Conservation (phyloP, 2,888 invertebrate genomes). For the Caenorhabditis sulstoni region DNA sequence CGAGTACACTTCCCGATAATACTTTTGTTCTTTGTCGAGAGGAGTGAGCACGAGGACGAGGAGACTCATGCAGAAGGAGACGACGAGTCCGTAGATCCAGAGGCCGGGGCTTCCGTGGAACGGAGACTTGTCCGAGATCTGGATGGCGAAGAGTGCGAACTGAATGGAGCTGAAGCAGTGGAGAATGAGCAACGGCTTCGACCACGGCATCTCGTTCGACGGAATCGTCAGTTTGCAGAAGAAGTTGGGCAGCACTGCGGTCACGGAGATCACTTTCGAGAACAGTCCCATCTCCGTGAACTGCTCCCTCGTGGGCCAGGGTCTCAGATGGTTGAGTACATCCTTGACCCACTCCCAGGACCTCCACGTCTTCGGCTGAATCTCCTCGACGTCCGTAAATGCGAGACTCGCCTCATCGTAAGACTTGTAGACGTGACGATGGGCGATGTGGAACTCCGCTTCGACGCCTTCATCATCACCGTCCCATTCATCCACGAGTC, state of each 20-base stretch:
- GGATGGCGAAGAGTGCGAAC: conserved; percentile 67
- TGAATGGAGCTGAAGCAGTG: conserved; percentile 83
- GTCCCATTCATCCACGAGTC: conserved; percentile 22
- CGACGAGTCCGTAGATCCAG: conserved; percentile 57
- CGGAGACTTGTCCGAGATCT: conserved; percentile 49
- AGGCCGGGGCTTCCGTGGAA: conserved; percentile 56
- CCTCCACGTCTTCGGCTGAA: conserved; percentile 36
- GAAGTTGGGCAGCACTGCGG: conserved; percentile 82
- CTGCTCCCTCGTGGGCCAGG: conserved; percentile 53
- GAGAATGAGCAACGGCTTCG: conserved; percentile 83
- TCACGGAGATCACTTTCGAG: conserved; percentile 21
- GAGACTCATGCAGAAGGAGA: conserved; percentile 54
- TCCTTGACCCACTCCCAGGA: conserved; percentile 57
- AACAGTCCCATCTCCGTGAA: conserved; percentile 38
- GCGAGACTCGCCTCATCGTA: conserved; percentile 49
- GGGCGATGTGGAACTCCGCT: conserved; percentile 43
- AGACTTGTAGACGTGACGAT: conserved; percentile 53
- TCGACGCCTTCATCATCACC: conserved; percentile 44
- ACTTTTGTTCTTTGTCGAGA: conserved; percentile 62
- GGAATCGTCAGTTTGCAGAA: conserved; percentile 84
- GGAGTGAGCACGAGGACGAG: conserved; percentile 64
- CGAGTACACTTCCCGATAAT: conserved; percentile 65
- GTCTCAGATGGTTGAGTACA: conserved; percentile 49
- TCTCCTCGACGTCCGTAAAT: conserved; percentile 50
- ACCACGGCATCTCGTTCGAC: conserved; percentile 83